Conservation (phyloP, 2,113 vertebrate genomes). For the Esox niger region DNA sequence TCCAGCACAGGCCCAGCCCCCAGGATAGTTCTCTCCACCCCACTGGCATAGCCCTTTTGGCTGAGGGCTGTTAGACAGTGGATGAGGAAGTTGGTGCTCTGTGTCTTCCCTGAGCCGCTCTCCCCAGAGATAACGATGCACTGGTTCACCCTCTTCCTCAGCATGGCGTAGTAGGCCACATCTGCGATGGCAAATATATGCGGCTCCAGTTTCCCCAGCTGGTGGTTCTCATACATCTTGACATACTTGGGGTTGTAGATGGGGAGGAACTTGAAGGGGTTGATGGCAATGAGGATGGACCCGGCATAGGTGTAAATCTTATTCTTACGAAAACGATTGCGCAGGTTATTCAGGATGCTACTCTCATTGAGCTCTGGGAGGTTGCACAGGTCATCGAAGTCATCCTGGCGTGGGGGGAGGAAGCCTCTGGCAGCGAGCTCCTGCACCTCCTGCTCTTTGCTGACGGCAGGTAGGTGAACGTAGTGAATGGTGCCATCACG, state of each 20-base stretch:
- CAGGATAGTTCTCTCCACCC: constrained; percentile 95
- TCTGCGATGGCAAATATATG: constrained; percentile 98
- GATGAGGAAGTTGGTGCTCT: constrained; percentile 98
- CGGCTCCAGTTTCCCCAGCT: constrained; percentile 93
- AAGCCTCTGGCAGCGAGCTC: constrained; percentile 87
- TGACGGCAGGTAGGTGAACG: constrained; percentile 75
- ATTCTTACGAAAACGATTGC: constrained; percentile 87
- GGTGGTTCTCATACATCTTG: constrained; percentile 97
- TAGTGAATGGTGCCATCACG: constrained; percentile 86
- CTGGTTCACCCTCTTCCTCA: constrained; percentile 89
- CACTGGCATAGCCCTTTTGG: constrained; percentile 96
- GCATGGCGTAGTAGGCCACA: constrained; percentile 94
- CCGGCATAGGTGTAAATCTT: constrained; percentile 97
- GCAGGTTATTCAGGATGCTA: constrained; percentile 85
- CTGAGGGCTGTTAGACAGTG: constrained; percentile 96
- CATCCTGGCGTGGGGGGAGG: constrained; percentile 84
- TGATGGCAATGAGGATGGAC: constrained; percentile 94
- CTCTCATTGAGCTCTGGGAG: constrained; percentile 86
- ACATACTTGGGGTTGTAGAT: constrained; percentile 99
- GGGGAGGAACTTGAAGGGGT: constrained; percentile 96
- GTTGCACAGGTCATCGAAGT: constrained; percentile 92
- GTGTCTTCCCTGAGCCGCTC: constrained; percentile 96
- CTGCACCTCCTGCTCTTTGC: constrained; percentile 76
- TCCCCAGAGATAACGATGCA: constrained; percentile 98
- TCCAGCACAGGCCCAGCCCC: constrained; percentile 97